Conservation (phyloP, 2,113 vertebrate species). For the Ailuropoda melanoleuca region DNA sequence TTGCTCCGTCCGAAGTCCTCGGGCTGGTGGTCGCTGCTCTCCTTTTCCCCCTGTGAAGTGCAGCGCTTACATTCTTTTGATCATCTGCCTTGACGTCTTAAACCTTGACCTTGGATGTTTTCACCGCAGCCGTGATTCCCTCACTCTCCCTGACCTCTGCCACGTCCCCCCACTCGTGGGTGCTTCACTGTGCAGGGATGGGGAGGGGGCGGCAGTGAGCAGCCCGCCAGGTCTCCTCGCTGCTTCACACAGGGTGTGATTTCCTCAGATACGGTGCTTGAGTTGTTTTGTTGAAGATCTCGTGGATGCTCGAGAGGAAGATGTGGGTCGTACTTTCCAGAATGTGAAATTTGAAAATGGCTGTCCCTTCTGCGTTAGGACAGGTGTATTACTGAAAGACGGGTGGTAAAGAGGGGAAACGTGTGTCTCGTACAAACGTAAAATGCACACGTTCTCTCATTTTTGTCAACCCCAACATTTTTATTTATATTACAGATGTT, state of each 20-base stretch:
- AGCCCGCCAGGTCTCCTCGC: too few species aligned
- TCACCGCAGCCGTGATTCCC: neutral
- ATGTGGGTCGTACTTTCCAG: neutral
- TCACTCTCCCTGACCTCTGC: too few species aligned
- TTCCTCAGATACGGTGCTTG: too few species aligned
- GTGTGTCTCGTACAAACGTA: neutral
- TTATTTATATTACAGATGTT: neutral
- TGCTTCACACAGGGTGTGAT: too few species aligned
- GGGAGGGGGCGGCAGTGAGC: too few species aligned
- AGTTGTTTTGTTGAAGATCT: neutral
- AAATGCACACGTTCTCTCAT: neutral
- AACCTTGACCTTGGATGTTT: neutral
- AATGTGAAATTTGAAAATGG: neutral
- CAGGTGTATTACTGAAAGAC: neutral
- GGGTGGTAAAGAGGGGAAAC: neutral
- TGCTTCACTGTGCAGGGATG: too few species aligned
- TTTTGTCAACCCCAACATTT: neutral
- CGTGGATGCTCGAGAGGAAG: neutral
- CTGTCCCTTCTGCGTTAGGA: neutral
- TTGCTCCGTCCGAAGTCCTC: neutral
- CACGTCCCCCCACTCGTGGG: too few species aligned
- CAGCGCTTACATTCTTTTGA: neutral
- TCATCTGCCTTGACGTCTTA: neutral
- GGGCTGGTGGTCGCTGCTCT: neutral
- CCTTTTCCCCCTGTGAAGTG: neutral